Evolutionary conservation across 2,797 vertebrate genomes (phyloP).

Genomic region (Perdix hodgsoniae): DNA sequence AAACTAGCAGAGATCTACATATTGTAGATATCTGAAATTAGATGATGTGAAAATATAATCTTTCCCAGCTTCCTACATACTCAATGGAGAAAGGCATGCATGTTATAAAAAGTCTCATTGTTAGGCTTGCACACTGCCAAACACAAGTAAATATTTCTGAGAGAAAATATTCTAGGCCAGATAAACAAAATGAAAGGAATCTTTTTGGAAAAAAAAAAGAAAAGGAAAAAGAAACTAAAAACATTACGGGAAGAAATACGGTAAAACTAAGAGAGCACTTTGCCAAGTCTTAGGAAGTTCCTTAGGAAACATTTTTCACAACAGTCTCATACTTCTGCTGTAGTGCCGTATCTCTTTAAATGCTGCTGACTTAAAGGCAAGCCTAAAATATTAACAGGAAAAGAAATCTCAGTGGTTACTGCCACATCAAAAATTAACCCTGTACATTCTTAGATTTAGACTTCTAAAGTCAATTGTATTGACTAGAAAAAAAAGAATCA

Average conservation of each 20-base stretch:
- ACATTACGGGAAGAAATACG: background rate
- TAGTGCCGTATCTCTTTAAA: background rate
- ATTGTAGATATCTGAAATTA: background rate
- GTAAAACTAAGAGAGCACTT: background rate
- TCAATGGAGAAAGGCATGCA: background rate
- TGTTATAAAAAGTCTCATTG: background rate
- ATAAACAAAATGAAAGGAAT: background rate
- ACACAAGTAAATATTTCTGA: background rate
- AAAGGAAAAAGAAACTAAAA: background rate
- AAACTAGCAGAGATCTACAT: background rate
- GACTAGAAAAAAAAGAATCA: background rate
- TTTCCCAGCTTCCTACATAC: background rate
- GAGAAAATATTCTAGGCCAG: background rate
- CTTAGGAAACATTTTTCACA: slow-evolving; percentile 10
- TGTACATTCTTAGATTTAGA: background rate
- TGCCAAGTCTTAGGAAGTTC: background rate
- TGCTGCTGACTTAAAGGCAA: background rate
- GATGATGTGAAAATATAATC: background rate
- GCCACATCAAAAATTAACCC: background rate
- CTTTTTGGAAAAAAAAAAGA: background rate
- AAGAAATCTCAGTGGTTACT: background rate
- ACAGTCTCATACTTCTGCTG: background rate
- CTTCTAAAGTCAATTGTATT: background rate
- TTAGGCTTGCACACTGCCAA: background rate
- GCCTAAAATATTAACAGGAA: background rate